Percentiles rank a stretch among this genome's conserved stretches.
Evolutionary conservation across 2,888 invertebrate species (phyloP).

Genomic region (Clanis bilineata): DNA sequence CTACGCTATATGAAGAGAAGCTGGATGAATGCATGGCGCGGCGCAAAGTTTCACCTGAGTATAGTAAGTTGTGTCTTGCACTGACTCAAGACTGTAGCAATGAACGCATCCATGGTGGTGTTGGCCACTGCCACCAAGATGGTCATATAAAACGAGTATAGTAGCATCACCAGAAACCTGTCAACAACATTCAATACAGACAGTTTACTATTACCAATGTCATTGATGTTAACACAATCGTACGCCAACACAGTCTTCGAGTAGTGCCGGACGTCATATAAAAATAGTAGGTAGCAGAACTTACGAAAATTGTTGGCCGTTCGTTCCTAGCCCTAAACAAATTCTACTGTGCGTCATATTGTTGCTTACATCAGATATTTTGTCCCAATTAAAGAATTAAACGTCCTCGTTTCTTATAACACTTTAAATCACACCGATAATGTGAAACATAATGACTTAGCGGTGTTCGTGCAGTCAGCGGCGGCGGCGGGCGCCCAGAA

Average conservation of each 20-base stretch:
- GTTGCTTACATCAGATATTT: too few relatives aligned
- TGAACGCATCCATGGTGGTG: conserved; percentile 74
- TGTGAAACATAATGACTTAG: not conserved
- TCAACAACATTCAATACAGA: not conserved
- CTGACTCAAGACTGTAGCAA: conserved; percentile 62
- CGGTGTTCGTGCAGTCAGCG: conserved; percentile 28
- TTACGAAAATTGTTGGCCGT: too few relatives aligned
- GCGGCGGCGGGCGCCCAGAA: conserved; percentile 35
- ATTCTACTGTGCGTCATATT: too few relatives aligned
- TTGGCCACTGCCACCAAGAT: conserved; percentile 71
- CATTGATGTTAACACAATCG: too few relatives aligned
- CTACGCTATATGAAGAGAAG: too few relatives aligned
- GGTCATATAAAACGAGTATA: conserved; percentile 67
- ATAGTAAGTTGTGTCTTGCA: conserved; percentile 64
- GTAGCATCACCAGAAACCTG: conserved; percentile 55
- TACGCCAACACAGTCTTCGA: too few relatives aligned
- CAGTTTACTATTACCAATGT: too few relatives aligned
- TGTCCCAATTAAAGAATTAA: too few relatives aligned
- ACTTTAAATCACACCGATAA: not conserved
- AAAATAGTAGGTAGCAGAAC: too few relatives aligned
- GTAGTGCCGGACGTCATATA: too few relatives aligned
- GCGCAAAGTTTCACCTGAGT: conserved; percentile 43
- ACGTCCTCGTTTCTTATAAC: too few relatives aligned
- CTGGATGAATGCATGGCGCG: not conserved
- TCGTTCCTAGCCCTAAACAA: too few relatives aligned